phyloP scores from a whole-genome alignment of 1,140 invertebrate genomes.

The Pissodes strobi region DNA sequence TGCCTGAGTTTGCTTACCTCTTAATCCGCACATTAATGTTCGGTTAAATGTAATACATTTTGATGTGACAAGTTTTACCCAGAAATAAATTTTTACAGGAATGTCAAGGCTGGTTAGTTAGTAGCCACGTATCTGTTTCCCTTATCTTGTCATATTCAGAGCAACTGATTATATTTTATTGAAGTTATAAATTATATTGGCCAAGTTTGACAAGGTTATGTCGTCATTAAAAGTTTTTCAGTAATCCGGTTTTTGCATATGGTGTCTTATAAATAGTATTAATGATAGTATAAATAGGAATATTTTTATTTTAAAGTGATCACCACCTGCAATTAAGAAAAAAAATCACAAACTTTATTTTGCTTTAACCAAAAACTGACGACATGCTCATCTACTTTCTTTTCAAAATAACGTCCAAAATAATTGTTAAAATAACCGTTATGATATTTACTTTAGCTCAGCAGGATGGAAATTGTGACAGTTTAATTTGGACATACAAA shows the following conservation, averaged over 20 bases:
- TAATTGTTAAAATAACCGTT: neutral
- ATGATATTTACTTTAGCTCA: no score
- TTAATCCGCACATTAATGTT: slow-evolving; percentile 7
- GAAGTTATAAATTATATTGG: neutral
- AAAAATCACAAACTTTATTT: no score
- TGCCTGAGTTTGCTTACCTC: neutral
- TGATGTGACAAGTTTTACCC: neutral
- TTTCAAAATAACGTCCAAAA: no score
- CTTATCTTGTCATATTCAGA: slow-evolving; percentile 18
- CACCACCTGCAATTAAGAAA: no score
- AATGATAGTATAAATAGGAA: no score
- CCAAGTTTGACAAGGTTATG: neutral
- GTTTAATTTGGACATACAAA: neutral
- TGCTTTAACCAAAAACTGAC: no score
- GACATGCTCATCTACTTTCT: no score
- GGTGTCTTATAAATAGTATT: neutral
- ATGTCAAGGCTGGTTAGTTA: neutral
- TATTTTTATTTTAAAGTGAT: no score
- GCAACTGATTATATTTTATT: slow-evolving; percentile 11
- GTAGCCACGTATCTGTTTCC: slow-evolving; percentile 2
- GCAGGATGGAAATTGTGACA: no score
- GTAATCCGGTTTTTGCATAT: neutral
- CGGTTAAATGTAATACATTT: slow-evolving; percentile 8
- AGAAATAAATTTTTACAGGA: slow-evolving; percentile 9
- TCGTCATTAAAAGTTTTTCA: neutral